Base-by-base conservation (phyloP, 2,797 vertebrate genomes). In the Meda fulgida region DNA sequence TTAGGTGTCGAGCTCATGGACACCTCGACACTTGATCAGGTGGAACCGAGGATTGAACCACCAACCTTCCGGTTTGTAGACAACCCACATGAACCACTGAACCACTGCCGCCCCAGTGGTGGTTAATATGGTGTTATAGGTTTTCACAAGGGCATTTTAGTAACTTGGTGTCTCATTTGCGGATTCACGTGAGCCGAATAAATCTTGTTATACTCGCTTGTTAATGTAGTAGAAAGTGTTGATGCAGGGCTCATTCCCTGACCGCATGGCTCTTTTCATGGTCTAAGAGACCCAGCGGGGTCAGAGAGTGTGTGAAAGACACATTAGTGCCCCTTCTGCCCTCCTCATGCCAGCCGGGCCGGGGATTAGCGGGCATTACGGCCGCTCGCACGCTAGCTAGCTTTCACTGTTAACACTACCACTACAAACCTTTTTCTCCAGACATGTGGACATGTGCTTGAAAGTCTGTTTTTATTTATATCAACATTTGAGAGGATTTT, bases 321-420 rank as follows among this genome's bases (percentile, higher is more conserved):
- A 38, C 29, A 71, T 70, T 65, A 80, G 34, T 65, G 53, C 55
- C 65, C 83, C 70, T 53, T 78, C 63, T 91, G 86, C 72, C 89
- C 88, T 87, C 89, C 75, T 88, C 87, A 86, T 80, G 75, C 89
- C 87, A 91, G 88, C 86, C 89, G 88, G 63, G 76, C 38, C 76
- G 40, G 36, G 23, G 76, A 78, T 78, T 78, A 63, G 7, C 43
- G 9, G 8, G 36, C 55, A 78, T 78, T 63, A 78, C n/a, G n/a
- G 36, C n/a, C 16, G 2, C 36, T 78, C 23, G 2, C 76, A 78
- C n/a, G 23, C 76, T 63, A 7, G 23, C 55, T 63, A 7, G 18
- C 75, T 38, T 38, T 78, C 36, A 19, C 16, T 11, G 7, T 60
- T 58, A 77, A 60, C 53, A 78, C 76, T 5, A 16, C 11, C 36